phyloP scores from a whole-genome alignment of 2,113 vertebrate species.

The Takifugu flavidus region DNA sequence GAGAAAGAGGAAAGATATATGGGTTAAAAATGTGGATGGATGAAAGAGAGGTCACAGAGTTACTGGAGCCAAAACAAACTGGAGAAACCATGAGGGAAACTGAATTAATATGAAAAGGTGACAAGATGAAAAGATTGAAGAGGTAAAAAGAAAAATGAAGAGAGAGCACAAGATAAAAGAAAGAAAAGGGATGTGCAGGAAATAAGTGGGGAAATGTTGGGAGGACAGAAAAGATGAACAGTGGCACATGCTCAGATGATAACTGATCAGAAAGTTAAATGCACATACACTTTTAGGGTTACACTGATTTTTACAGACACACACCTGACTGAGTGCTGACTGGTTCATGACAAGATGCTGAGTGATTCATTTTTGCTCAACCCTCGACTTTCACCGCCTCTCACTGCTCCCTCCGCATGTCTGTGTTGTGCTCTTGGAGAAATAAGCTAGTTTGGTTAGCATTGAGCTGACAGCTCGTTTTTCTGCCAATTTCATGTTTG shows the following conservation, averaged over 20 bases:
- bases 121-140: slow-evolving; percentile 38
- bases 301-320: slow-evolving; percentile 3
- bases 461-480: too few relatives aligned
- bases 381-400: background rate
- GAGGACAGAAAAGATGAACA: background rate
- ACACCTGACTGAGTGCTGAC: slow-evolving; percentile 7
- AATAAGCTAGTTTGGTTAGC: too few relatives aligned
- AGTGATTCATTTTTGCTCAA: slow-evolving; percentile 9
- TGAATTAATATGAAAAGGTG: slow-evolving; percentile 24
- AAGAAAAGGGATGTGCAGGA: background rate
- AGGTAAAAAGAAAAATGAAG: slow-evolving; percentile 30
- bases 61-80: background rate
- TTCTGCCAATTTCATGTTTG: too few relatives aligned
- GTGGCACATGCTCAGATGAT: slow-evolving; percentile 12
- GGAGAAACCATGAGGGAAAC: slow-evolving; percentile 5
- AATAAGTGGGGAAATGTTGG: too few relatives aligned
- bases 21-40: slow-evolving; percentile 30
- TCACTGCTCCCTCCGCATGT: too few relatives aligned
- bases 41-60: slow-evolving; percentile 11
- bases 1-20: slow-evolving; percentile 17
- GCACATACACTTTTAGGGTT: background rate
- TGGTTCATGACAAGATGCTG: slow-evolving; percentile 3
- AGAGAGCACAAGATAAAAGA: slow-evolving; percentile 2
- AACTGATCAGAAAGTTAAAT: slow-evolving; percentile 7
- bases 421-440: too few relatives aligned